Percentiles rank a stretch among this genome's conserved stretches.
Conservation (phyloP, 2,797 vertebrate species). For the Lates japonicus region DNA sequence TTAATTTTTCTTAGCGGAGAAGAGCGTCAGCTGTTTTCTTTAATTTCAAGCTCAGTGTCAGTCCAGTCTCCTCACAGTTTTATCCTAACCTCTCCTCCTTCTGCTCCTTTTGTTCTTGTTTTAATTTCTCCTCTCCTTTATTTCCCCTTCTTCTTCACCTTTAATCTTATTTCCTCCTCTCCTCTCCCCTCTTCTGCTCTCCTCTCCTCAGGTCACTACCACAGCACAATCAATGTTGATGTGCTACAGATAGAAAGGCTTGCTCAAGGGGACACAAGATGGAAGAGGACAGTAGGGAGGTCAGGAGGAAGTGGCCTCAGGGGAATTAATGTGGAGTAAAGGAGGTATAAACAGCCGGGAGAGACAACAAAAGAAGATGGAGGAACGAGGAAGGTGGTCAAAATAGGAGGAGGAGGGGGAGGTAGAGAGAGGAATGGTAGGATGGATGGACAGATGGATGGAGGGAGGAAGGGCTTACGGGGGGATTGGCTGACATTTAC, state of each 20-base stretch:
- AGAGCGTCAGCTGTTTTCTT: conserved; percentile 39
- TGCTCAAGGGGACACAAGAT: conserved; percentile 43
- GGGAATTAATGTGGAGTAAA: conserved; percentile 39
- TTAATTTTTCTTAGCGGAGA: conserved; percentile 32
- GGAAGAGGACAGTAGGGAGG: conserved; percentile 36
- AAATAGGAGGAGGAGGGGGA: not conserved
- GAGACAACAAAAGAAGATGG: not conserved
- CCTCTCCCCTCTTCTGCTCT: conserved; percentile 2
- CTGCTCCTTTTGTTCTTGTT: not conserved
- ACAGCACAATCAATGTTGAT: conserved; percentile 62
- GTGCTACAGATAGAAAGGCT: conserved; percentile 51
- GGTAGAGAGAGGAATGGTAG: conserved; percentile 1
- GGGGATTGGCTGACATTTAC: conserved; percentile 86
- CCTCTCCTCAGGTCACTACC: conserved; percentile 49
- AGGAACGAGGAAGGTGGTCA: conserved; percentile 16
- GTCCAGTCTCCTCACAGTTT: conserved; percentile 19
- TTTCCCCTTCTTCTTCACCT: conserved; percentile 21
- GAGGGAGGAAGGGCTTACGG: conserved; percentile 65
- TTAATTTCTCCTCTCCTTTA: conserved; percentile 35
- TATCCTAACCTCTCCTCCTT: conserved; percentile 15
- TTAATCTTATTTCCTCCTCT: conserved; percentile 36
- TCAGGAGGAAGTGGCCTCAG: conserved; percentile 43
- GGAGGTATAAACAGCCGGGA: conserved; percentile 45
- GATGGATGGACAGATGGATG: conserved; percentile 51
- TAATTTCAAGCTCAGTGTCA: conserved; percentile 20